phyloP scores from a whole-genome alignment of 2,888 invertebrate genomes.

The Litoditis marina region DNA sequence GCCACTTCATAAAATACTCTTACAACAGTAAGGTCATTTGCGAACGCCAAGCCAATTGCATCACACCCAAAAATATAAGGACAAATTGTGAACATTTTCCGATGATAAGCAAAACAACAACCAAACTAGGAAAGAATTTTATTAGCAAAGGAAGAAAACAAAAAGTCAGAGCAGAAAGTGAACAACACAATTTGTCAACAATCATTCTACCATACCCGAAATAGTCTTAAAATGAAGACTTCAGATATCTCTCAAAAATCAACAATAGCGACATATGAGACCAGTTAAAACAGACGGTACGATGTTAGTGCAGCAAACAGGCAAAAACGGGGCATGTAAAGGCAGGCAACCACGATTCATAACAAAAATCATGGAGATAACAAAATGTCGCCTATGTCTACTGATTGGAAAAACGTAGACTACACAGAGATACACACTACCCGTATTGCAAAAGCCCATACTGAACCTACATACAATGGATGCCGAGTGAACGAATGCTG shows the following conservation, averaged over 20 bases:
- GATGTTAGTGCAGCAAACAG: background rate
- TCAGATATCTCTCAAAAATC: background rate
- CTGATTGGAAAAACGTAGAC: background rate
- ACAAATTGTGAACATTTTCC: too few species aligned
- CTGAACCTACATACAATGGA: background rate
- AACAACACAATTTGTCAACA: constrained; percentile 7
- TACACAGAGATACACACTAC: background rate
- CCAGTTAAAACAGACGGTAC: constrained; percentile 1
- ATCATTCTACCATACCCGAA: too few species aligned
- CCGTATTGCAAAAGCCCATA: constrained; percentile 1
- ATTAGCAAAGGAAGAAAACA: background rate
- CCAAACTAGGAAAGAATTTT: background rate
- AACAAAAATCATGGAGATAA: too few species aligned
- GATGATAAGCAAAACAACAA: background rate
- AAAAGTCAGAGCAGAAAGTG: constrained; percentile 13
- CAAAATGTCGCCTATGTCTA: background rate
- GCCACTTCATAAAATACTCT: too few species aligned
- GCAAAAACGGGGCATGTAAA: background rate
- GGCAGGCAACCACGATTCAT: too few species aligned
- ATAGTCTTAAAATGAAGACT: background rate
- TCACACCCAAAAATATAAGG: too few species aligned
- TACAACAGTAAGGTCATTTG: too few species aligned
- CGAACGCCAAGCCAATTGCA: too few species aligned
- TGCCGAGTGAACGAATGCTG: background rate
- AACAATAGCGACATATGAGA: constrained; percentile 1